These are phyloP conservation scores for Pseudanteris insignis DNA, from an alignment of 2,888 invertebrate species.

Conservation along the genomic window DNA sequence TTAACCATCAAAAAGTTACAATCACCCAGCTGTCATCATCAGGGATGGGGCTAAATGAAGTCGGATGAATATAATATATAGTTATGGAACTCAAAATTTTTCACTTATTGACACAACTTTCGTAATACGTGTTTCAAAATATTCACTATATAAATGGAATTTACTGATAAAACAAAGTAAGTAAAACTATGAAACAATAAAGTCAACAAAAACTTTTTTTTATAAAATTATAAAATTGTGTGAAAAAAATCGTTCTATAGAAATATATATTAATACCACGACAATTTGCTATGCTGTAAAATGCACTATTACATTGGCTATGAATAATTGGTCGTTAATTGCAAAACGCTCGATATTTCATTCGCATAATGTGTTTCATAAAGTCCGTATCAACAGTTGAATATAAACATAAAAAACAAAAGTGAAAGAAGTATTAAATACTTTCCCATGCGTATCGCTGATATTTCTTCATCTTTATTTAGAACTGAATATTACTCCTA, in stretches of 20 bases:
- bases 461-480: slow-evolving; percentile 12
- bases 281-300: not conserved
- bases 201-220: no score
- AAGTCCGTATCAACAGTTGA: not conserved
- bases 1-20: slow-evolving; percentile 13
- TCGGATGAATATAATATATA: slow-evolving; percentile 7
- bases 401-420: slow-evolving; percentile 4
- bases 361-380: not conserved
- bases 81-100: no score
- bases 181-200: no score
- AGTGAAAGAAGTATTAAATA: slow-evolving; percentile 8
- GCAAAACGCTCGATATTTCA: not conserved
- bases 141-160: no score
- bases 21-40: slow-evolving; percentile 33
- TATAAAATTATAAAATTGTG: no score
- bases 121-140: no score
- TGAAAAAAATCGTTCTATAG: no score
- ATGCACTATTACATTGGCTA: not conserved
- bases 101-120: no score
- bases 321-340: slow-evolving; percentile 1
- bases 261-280: not conserved
- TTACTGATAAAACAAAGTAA: no score
- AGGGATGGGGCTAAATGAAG: slow-evolving; percentile 13
- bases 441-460: slow-evolving; percentile 3
- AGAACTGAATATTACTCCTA: slow-evolving; percentile 1